Evolutionary conservation across 1,140 invertebrate genomes (phyloP), one percentile per base, ranked within the genome.

Genomic region (Branchinecta lynchi): DNA sequence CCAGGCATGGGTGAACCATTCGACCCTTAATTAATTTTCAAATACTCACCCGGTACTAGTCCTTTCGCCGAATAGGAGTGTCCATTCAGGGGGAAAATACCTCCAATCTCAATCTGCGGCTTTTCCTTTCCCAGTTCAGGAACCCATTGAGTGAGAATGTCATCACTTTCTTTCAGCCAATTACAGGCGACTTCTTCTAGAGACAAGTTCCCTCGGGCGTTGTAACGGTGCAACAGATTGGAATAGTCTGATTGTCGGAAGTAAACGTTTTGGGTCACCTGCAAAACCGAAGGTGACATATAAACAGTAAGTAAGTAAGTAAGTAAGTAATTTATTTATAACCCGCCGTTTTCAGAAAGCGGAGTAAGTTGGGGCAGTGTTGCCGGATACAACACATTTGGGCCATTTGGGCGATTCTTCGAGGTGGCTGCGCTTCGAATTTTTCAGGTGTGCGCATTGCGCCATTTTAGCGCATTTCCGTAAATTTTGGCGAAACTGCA

Each of bases 11-110:
- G 32, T 32, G 32, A 32, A 32, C 32, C 32, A 32, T 32, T 32
- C 32, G 5, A 32, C 32, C 32, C 32, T 1, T 32, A 32, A 32
- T 32, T 32, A 32, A 32, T 32, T 32, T 32, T 32, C 32, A 32
- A 32, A n/a, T 12, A 67, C 73, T 70, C 74, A 82, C 82, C 80
- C 70, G 82, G 75, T 3, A 83, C 77, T 32, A 90, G 83, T 60
- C 87, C 86, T 17, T 79, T 77, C 12, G 84, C 84, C 3, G 78
- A 82, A 73, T 85, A 87, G 32, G 79, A 78, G 0, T 77, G 75
- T 8, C 83, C 84, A 43, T 76, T 80, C 51, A 88, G 76, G 0
- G 90, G 89, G 77, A 91, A 92, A 73, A 92, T 89, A 3, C 89
- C 89, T 65, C 87, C 88, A 68, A 91, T 84, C 71, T 81, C 82